These are phyloP conservation scores for Sarcoramphus papa DNA, from an alignment of 2,797 vertebrate genomes.

Conservation along the genomic window DNA sequence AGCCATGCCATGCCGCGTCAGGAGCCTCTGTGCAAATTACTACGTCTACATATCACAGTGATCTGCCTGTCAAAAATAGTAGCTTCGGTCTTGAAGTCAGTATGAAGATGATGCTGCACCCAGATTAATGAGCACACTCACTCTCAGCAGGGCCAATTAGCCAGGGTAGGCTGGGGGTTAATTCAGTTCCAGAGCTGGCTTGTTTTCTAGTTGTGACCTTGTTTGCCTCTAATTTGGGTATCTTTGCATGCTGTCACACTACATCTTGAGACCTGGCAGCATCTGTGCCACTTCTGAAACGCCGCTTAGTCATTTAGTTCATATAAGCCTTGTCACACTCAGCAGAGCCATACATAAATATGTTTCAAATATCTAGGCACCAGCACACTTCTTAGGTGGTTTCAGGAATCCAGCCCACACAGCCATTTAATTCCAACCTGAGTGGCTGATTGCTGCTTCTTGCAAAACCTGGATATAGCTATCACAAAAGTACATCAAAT, in stretches of 20 bases:
- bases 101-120: neutral
- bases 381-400: conserved; percentile 21
- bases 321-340: neutral
- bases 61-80: neutral
- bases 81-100: neutral
- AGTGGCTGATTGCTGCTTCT: neutral
- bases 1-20: rapidly evolving
- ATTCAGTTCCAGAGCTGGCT: neutral
- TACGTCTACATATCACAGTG: rapidly evolving
- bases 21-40: neutral
- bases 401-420: conserved; percentile 6
- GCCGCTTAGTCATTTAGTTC: neutral
- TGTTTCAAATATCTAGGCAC: neutral
- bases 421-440: neutral
- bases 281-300: neutral
- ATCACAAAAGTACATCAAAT: neutral
- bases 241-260: neutral
- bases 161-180: neutral
- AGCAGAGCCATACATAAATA: neutral
- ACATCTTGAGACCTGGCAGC: neutral
- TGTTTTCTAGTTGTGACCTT: neutral
- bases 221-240: conserved; percentile 16
- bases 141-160: neutral
- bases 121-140: neutral
- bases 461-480: neutral